phyloP scores from a whole-genome alignment of 2,888 invertebrate genomes.

The Harpalus rufipes region DNA sequence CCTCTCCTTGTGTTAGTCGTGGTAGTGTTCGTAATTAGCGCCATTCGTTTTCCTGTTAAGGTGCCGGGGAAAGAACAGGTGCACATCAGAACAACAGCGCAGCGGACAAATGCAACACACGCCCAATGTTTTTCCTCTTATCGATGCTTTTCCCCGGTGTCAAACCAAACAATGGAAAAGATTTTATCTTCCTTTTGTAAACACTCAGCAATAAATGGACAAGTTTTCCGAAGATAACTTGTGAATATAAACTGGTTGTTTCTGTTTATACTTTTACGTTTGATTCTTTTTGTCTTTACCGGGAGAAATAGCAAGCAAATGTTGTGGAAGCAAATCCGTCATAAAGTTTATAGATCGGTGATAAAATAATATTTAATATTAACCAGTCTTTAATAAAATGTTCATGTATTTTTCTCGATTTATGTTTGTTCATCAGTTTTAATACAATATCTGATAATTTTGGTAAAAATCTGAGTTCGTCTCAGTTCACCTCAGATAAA shows the following conservation, averaged over 20 bases:
- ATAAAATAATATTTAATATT: too few relatives aligned
- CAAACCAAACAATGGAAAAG: slow-evolving; percentile 63
- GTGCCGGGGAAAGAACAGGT: slow-evolving; percentile 59
- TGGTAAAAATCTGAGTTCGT: too few relatives aligned
- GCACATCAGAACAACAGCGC: slow-evolving; percentile 21
- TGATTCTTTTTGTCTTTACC: slow-evolving; percentile 1
- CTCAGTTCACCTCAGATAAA: too few relatives aligned
- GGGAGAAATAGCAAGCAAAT: neutral
- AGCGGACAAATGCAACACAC: slow-evolving; percentile 51
- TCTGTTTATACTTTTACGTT: neutral
- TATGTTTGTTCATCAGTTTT: too few relatives aligned
- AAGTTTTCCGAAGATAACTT: slow-evolving; percentile 54
- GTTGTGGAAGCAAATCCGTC: neutral
- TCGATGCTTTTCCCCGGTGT: slow-evolving; percentile 59
- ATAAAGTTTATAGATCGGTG: neutral
- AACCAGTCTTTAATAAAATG: too few relatives aligned
- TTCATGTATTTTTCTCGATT: too few relatives aligned
- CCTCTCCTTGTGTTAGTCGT: neutral
- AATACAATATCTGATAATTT: too few relatives aligned
- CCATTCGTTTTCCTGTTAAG: slow-evolving; percentile 44
- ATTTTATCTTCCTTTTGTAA: slow-evolving; percentile 60
- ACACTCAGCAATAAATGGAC: slow-evolving; percentile 59
- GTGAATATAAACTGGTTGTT: slow-evolving; percentile 37
- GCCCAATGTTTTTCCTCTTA: slow-evolving; percentile 59
- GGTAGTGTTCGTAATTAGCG: slow-evolving; percentile 54